phyloP scores from a whole-genome alignment of 2,888 invertebrate genomes.

The Heterodera filipjevi region DNA sequence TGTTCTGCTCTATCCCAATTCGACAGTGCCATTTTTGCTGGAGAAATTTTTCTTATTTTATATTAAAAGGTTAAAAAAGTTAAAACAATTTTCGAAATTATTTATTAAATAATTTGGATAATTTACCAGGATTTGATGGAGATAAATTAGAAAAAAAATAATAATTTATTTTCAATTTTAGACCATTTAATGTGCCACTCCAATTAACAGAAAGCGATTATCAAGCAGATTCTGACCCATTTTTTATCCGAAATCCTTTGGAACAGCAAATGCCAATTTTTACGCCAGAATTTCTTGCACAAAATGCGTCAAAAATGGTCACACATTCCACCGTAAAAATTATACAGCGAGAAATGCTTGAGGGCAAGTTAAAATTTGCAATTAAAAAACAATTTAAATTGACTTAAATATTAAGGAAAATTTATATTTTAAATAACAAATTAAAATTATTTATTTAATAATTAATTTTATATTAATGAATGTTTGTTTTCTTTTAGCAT shows the following conservation, averaged over 20 bases:
- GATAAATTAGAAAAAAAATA: too few relatives aligned
- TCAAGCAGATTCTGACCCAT: neutral
- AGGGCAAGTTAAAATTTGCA: neutral
- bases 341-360: neutral
- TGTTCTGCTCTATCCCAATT: slow-evolving; percentile 10
- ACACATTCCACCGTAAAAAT: neutral
- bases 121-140: too few relatives aligned
- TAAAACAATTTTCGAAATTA: neutral
- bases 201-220: neutral
- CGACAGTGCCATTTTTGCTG: slow-evolving; percentile 19
- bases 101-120: too few relatives aligned
- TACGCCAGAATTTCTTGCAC: neutral
- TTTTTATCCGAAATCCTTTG: neutral
- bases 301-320: slow-evolving; percentile 5
- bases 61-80: slow-evolving; percentile 8
- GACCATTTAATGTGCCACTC: neutral
- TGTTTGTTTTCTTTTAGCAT: neutral
- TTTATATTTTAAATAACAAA: too few relatives aligned
- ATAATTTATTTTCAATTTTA: neutral
- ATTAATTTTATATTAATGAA: neutral
- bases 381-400: neutral
- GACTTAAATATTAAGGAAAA: too few relatives aligned
- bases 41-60: slow-evolving; percentile 22
- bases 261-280: neutral
- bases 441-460: neutral